Conservation (phyloP, 2,888 invertebrate species). For the Ditula angustiorana region DNA sequence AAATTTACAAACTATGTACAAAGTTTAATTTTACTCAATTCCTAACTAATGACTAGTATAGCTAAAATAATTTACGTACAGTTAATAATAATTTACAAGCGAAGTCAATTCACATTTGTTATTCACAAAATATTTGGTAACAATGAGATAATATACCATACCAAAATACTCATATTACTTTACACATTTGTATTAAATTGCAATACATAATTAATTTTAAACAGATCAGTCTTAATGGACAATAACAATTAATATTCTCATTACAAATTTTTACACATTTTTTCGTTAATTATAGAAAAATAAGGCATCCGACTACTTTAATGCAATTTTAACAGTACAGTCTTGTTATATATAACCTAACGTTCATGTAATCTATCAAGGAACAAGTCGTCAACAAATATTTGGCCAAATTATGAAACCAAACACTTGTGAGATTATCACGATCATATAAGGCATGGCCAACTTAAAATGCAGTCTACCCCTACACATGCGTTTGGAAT, state of each 20-base stretch:
- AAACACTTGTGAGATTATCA: constrained; percentile 66
- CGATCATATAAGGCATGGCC: constrained; percentile 74
- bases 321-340: constrained; percentile 31
- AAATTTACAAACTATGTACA: constrained; percentile 53
- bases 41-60: constrained; percentile 83
- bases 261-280: constrained; percentile 18
- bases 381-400: constrained; percentile 63
- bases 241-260: constrained; percentile 52
- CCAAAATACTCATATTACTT: constrained; percentile 75
- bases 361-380: constrained; percentile 60
- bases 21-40: constrained; percentile 61
- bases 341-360: constrained; percentile 50
- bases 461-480: constrained; percentile 67
- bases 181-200: constrained; percentile 69
- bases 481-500: constrained; percentile 82
- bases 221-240: constrained; percentile 79
- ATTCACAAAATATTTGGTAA: constrained; percentile 85
- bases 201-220: constrained; percentile 59
- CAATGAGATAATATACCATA: constrained; percentile 82
- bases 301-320: constrained; percentile 35
- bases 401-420: constrained; percentile 68
- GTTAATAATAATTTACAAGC: constrained; percentile 59
- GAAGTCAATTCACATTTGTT: constrained; percentile 63
- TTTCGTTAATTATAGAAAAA: constrained; percentile 22
- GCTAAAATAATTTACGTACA: constrained; percentile 62